Evolutionary conservation across 2,888 invertebrate species (phyloP).

Genomic region (Spodoptera littoralis): DNA sequence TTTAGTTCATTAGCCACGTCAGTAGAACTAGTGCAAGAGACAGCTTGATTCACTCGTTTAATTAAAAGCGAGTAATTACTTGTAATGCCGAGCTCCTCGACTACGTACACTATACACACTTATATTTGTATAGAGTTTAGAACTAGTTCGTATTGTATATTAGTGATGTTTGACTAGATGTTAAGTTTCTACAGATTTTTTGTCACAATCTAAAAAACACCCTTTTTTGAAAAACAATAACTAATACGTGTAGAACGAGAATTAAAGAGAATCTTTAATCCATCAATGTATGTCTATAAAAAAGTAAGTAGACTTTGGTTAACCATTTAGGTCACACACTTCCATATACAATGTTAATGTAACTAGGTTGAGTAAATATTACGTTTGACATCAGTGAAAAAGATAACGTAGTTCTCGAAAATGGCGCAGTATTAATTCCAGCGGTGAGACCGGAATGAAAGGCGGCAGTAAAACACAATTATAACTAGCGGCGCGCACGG

Average conservation of each 20-base stretch:
- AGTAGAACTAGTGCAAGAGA: constrained; percentile 44
- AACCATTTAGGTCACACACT: not conserved
- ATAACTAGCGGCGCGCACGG: constrained; percentile 37
- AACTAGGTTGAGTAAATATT: not conserved
- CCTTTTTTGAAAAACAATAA: too few species aligned
- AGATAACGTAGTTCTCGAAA: constrained; percentile 8
- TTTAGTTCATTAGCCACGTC: constrained; percentile 45
- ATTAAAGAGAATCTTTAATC: too few species aligned
- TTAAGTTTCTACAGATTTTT: too few species aligned
- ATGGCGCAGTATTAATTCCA: constrained; percentile 35
- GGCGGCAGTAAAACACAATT: constrained; percentile 39
- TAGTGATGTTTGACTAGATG: constrained; percentile 8
- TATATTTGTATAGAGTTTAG: too few species aligned
- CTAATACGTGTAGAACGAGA: too few species aligned
- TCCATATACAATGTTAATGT: not conserved
- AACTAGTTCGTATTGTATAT: not conserved
- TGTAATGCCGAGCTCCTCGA: constrained; percentile 44
- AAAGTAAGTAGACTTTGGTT: too few species aligned
- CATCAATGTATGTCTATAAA: too few species aligned
- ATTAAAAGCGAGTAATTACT: constrained; percentile 59
- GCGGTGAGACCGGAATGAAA: constrained; percentile 31
- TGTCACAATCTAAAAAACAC: too few species aligned
- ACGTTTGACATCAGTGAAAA: not conserved
- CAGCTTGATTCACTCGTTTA: constrained; percentile 56
- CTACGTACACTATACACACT: constrained; percentile 2